Evolutionary conservation across 2,888 invertebrate genomes (phyloP).

Genomic region (Gisinianus flammeolus): DNA sequence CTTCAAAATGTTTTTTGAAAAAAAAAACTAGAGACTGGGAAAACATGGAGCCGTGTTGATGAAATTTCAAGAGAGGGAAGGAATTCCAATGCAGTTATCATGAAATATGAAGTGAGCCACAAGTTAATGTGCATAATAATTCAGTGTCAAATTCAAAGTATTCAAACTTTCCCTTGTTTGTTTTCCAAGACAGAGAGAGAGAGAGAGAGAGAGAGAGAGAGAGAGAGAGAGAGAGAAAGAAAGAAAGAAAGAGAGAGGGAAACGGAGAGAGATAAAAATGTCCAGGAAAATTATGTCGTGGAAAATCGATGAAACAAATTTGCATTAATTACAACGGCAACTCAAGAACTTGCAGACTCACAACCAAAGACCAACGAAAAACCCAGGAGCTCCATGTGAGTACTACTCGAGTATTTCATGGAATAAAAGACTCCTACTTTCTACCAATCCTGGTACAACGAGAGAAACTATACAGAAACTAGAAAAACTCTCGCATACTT

Average conservation of each 20-base stretch:
- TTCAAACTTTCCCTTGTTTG: background rate
- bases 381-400: no score
- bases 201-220: background rate
- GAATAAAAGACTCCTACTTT: no score
- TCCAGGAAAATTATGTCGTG: conserved; percentile 13
- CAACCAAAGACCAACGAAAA: background rate
- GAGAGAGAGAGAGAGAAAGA: background rate
- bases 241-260: background rate
- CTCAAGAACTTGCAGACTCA: background rate
- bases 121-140: conserved; percentile 12
- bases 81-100: background rate
- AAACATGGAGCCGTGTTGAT: no score
- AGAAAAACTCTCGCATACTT: no score
- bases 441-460: no score
- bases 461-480: no score
- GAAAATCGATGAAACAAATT: conserved; percentile 35
- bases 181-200: background rate
- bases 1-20: no score
- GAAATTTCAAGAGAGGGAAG: no score
- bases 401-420: no score
- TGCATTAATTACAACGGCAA: conserved; percentile 26
- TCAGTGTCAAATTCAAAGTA: background rate
- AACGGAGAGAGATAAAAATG: conserved; percentile 20
- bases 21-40: no score
- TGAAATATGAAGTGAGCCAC: conserved; percentile 3